Evolutionary conservation across 1,140 invertebrate species (phyloP), one percentile per base, ranked within the genome.

Genomic region (Harlomillsia oculata): DNA sequence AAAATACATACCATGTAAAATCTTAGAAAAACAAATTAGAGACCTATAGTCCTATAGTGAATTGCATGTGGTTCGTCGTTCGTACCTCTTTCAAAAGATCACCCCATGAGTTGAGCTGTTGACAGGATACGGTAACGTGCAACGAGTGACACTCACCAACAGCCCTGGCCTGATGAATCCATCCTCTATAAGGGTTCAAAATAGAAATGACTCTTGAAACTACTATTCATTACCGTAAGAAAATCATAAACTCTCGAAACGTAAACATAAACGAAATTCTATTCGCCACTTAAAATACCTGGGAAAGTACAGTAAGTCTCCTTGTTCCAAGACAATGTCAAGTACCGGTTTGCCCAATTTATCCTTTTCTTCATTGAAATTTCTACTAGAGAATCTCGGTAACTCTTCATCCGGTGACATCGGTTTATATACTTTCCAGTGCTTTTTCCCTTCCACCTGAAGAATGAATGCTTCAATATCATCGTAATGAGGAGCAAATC

Each of bases 381-480:
- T 93, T 32, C 70, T 73, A 56, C 90, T 95, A 0, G 92, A 95
- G 67, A 76, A 77, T 55, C 87, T 76, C 30, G 91, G 80, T 13
- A 96, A 72, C 5, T 76, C 71, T 70, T 93, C 87, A 14, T 72
- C 68, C 25, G 66, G 52, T 21, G 48, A 71, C 36, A 66, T 72
- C 25, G 91, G 87, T 60, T 78, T 79, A 70, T 97, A 98, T 4
- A 99, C 70, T 66, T 81, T 83, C 95, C 95, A 99, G 58, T 83
- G 78, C 73, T 99, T 98, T 66, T 84, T 84, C 0, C 96, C 96
- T 76, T 98, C 95, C 6, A 97, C 71, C 75, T 99, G 96, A 34
- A 99, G 68, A 53, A 99, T 82, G 71, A 99, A 98, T 14, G 94
- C 95, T 76, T 99, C 96, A 65, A 98, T 97, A 68, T 99, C 95